Conservation (phyloP, 64 coral and sea anemone genomes). For the Cladopsammia gracilis region DNA sequence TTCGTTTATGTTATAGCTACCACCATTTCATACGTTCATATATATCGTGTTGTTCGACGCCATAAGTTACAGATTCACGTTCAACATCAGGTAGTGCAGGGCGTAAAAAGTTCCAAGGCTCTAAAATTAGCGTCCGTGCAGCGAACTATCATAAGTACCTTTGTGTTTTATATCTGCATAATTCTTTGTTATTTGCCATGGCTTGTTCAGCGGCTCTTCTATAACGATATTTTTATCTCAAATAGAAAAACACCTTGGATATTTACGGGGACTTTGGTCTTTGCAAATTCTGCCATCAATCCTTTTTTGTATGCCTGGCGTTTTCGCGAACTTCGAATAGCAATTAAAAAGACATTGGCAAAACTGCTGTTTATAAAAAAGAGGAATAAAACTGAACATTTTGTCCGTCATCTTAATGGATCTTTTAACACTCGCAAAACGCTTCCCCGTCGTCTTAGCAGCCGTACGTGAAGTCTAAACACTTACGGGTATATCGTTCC, state of each 20-base stretch:
- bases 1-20: not conserved
- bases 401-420: not conserved
- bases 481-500: too few species aligned
- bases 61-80: constrained; percentile 49
- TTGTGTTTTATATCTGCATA: not conserved
- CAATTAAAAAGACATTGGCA: not conserved
- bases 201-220: not conserved
- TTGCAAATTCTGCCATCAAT: constrained; percentile 52
- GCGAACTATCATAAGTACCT: not conserved
- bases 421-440: too few species aligned
- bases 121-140: not conserved
- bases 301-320: constrained; percentile 68
- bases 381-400: not conserved
- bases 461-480: too few species aligned
- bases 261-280: constrained; percentile 11
- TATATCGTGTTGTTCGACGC: constrained; percentile 40
- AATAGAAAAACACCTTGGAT: not conserved
- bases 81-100: constrained; percentile 1
- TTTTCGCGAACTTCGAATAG: constrained; percentile 20
- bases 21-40: constrained; percentile 27
- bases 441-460: too few species aligned
- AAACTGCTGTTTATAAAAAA: not conserved
- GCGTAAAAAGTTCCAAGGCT: not conserved
- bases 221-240: not conserved
- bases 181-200: constrained; percentile 17